These are phyloP conservation scores for Colinus virginianus DNA, from an alignment of 2,113 vertebrate genomes.

Conservation along the genomic window DNA sequence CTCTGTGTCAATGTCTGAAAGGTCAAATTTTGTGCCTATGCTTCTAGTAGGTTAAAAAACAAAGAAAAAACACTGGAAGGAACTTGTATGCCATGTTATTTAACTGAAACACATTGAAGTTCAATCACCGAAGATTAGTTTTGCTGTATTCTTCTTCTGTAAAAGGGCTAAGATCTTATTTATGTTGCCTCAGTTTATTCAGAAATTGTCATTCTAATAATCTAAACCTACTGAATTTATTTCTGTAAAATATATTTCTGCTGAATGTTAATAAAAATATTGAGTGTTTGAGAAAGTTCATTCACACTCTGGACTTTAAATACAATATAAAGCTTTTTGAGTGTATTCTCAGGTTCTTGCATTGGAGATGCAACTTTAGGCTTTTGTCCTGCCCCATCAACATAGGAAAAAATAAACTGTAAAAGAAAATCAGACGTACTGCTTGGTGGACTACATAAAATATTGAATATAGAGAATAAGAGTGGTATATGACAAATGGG, in stretches of 20 bases:
- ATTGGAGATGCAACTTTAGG: conserved; percentile 29
- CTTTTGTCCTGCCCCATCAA: conserved; percentile 11
- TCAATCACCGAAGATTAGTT: background rate
- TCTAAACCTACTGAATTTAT: conserved; percentile 27
- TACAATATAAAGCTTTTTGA: conserved; percentile 43
- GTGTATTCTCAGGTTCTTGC: conserved; percentile 15
- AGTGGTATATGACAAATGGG: background rate
- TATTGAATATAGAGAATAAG: background rate
- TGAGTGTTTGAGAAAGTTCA: conserved; percentile 27
- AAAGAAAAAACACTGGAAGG: background rate
- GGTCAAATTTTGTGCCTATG: background rate
- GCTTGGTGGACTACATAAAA: background rate
- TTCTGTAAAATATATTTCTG: conserved; percentile 49
- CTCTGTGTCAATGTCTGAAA: background rate
- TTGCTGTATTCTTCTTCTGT: background rate
- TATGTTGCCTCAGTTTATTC: background rate
- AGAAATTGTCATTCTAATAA: background rate
- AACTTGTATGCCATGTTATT: background rate
- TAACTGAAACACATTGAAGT: background rate
- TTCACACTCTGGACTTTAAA: conserved; percentile 36
- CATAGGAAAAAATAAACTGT: conserved; percentile 12
- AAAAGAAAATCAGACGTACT: conserved; percentile 45
- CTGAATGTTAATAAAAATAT: conserved; percentile 56
- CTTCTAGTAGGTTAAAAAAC: background rate
- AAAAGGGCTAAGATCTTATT: background rate